Conservation (phyloP, 2,113 vertebrate genomes). For the Lagopus muta region DNA sequence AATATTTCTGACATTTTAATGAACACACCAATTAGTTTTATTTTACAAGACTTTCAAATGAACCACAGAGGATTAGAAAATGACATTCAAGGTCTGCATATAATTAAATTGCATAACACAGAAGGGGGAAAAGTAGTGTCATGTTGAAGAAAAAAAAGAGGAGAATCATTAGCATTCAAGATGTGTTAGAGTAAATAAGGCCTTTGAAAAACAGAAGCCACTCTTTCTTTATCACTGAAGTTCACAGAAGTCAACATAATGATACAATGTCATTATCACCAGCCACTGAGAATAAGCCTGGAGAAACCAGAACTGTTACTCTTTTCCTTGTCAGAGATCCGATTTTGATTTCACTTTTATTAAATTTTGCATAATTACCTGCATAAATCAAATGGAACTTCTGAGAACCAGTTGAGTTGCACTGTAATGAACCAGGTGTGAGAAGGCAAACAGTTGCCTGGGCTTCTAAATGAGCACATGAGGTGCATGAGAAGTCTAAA, state of each 20-base stretch:
- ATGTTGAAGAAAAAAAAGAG: slow-evolving; percentile 15
- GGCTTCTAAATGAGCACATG: not conserved
- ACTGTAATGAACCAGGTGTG: fast-evolving
- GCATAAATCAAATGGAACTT: not conserved
- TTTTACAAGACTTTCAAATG: slow-evolving; percentile 73
- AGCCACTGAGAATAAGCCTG: not conserved
- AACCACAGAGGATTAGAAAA: slow-evolving; percentile 76
- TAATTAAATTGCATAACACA: slow-evolving; percentile 70
- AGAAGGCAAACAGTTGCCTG: not conserved
- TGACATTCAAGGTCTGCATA: slow-evolving; percentile 66
- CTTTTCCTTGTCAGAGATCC: not conserved
- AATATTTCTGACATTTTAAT: slow-evolving; percentile 81
- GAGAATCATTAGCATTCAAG: not conserved
- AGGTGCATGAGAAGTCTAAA: not conserved
- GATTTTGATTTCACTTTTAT: not conserved
- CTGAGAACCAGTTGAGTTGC: not conserved
- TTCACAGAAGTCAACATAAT: not conserved
- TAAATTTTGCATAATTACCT: not conserved
- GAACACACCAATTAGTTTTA: slow-evolving; percentile 74
- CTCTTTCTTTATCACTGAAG: not conserved
- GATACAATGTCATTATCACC: not conserved
- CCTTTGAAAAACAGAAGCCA: not conserved
- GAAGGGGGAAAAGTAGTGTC: not conserved
- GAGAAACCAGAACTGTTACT: not conserved
- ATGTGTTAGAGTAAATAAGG: slow-evolving; percentile 50